Evolutionary conservation across 1,140 invertebrate species (phyloP).

Genomic region (Palaemon carinicauda): DNA sequence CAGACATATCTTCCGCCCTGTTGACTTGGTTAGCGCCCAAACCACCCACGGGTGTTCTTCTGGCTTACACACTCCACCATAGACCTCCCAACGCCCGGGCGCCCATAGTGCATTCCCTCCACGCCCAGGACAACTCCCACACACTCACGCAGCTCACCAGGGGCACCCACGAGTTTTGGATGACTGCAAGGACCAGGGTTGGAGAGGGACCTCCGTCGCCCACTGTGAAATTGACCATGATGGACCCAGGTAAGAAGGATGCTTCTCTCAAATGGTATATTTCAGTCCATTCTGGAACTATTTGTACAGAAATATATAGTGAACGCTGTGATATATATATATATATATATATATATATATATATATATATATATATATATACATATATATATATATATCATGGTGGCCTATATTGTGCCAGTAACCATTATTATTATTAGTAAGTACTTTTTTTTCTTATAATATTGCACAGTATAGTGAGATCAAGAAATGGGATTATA

Average conservation of each 20-base stretch:
- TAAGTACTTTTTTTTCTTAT: too few relatives aligned
- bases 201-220: conserved; percentile 62
- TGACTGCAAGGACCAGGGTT: conserved; percentile 63
- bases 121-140: conserved; percentile 42
- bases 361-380: too few relatives aligned
- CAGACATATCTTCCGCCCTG: conserved; percentile 63
- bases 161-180: conserved; percentile 62
- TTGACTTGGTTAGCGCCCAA: conserved; percentile 67
- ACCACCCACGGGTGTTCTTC: conserved; percentile 66
- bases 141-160: conserved; percentile 52
- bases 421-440: too few relatives aligned
- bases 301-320: too few relatives aligned
- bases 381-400: too few relatives aligned
- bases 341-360: too few relatives aligned
- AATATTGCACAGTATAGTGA: too few relatives aligned
- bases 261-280: too few relatives aligned
- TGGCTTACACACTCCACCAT: conserved; percentile 65
- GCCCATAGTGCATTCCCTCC: conserved; percentile 56
- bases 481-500: too few relatives aligned
- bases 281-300: too few relatives aligned
- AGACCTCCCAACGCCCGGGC: conserved; percentile 58
- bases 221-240: conserved; percentile 69
- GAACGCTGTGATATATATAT: too few relatives aligned
- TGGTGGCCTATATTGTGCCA: too few relatives aligned
- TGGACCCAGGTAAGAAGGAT: conserved; percentile 66